Conservation (phyloP, 2,113 vertebrate genomes). For the Pachyramphus minor region DNA sequence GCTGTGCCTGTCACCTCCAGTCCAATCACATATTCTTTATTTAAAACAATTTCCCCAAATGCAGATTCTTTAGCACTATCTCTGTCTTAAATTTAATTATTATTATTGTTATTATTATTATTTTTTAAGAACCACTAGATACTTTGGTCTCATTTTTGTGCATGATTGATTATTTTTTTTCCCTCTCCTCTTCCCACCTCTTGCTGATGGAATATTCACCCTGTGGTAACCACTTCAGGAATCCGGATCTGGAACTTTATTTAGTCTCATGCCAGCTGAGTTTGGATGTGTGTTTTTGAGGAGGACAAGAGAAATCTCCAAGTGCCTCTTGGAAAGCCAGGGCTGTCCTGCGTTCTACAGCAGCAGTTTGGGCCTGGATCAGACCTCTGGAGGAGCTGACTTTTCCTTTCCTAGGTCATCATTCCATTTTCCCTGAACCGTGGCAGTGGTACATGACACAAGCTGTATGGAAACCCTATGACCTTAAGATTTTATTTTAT, state of each 20-base stretch:
- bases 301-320: not conserved
- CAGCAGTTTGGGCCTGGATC: not conserved
- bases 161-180: not conserved
- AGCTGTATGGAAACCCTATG: not conserved
- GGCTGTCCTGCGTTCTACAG: not conserved
- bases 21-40: not conserved
- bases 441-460: conserved; percentile 49
- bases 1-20: not conserved
- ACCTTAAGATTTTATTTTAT: not conserved
- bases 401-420: conserved; percentile 40
- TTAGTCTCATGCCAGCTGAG: not conserved
- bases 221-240: conserved; percentile 50
- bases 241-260: not conserved
- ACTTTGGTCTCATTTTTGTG: not conserved
- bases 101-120: not conserved
- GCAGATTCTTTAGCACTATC: conserved; percentile 31
- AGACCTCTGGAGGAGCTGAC: conserved; percentile 19
- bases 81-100: conserved; percentile 15
- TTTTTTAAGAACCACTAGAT: conserved; percentile 72
- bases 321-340: not conserved
- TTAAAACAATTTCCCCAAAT: not conserved
- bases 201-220: not conserved
- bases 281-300: not conserved
- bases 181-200: conserved; percentile 8
- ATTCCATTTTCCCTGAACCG: conserved; percentile 59